Base-by-base conservation (phyloP, 2,797 vertebrate species). In the Steatocranus sp. region DNA sequence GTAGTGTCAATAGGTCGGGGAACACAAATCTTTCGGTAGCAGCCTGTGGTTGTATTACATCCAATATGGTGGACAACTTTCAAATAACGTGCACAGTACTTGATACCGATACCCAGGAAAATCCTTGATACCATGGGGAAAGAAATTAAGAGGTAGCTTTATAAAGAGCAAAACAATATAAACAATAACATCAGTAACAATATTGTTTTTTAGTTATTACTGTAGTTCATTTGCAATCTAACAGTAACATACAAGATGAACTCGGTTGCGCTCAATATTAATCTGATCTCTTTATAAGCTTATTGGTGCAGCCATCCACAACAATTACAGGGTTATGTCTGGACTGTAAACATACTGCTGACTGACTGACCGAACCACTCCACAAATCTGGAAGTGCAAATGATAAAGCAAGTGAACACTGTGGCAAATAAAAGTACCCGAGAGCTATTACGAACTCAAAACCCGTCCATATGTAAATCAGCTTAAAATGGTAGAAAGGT, bases 311-410 rank as follows among this genome's bases (percentile, higher is more conserved):
- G 32, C 11, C 18, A 36, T 63, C 58, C 58, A 63, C 36, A 68
- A 41, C 20, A 68, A 38, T 41, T 84, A 25, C 79, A 8, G 46
- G 84, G 83, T 90, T 82, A 73, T 91, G 91, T 93, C 92, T 92
- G 84, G 90, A 91, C 87, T 84, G 91, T 92, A 94, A 96, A 95
- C 89, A 91, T 93, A 88, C 92, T 91, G 89, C 80, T 36, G 70
- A 88, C 85, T 25, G 85, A 82, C 85, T 88, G 48, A 90, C 80
- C 41, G 15, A 92, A 88, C 68, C 80, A 12, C 82, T 82, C 73
- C 27, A 12, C 20, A 17, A 3, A 73, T 83, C 38, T 79, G 81
- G 78, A 76, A 58, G 56, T 34, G 74, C 36, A 86, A 78, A 83
- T 3, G 63, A 88, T 36, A 11, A 58, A 63, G 32, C 79, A 7